A percentile compares a stretch with the other conserved stretches of the same genome.
Conservation (phyloP, 2,888 invertebrate species). For the Nysson spinosus region DNA sequence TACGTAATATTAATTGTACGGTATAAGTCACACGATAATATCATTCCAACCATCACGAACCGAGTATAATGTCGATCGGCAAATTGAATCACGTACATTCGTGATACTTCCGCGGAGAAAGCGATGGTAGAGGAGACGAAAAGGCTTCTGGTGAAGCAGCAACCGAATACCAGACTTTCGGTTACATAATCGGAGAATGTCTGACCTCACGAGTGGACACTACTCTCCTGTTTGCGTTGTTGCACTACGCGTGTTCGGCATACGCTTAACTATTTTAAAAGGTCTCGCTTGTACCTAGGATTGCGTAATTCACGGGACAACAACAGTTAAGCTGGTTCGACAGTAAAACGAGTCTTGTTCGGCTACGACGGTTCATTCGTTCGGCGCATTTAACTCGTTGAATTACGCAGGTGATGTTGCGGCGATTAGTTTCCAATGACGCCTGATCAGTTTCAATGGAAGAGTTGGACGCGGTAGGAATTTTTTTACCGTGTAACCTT, state of each 20-base stretch:
- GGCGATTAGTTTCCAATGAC: constrained; percentile 21
- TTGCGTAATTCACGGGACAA: constrained; percentile 21
- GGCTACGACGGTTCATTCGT: constrained; percentile 11
- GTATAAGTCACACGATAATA: too few species aligned
- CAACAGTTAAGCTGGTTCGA: not conserved
- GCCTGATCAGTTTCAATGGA: constrained; percentile 18
- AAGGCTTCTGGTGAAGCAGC: constrained; percentile 17
- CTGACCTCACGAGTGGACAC: constrained; percentile 44
- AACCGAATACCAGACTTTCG: constrained; percentile 10
- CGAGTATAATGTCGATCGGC: too few species aligned
- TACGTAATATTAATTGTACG: too few species aligned
- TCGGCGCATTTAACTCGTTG: constrained; percentile 6
- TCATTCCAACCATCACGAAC: too few species aligned
- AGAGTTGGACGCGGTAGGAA: too few species aligned
- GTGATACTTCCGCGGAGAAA: constrained; percentile 20
- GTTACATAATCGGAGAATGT: constrained; percentile 44
- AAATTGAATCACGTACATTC: too few species aligned
- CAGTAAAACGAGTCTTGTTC: constrained; percentile 6
- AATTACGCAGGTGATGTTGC: constrained; percentile 10
- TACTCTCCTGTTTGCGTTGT: constrained; percentile 17
- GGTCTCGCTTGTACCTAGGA: constrained; percentile 17
- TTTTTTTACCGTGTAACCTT: too few species aligned
- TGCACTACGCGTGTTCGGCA: constrained; percentile 37
- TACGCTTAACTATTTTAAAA: constrained; percentile 33
- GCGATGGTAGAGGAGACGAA: constrained; percentile 29